These are phyloP conservation scores for Microctonus aethiopoides DNA, from an alignment of 2,888 invertebrate species.

Conservation along the genomic window DNA sequence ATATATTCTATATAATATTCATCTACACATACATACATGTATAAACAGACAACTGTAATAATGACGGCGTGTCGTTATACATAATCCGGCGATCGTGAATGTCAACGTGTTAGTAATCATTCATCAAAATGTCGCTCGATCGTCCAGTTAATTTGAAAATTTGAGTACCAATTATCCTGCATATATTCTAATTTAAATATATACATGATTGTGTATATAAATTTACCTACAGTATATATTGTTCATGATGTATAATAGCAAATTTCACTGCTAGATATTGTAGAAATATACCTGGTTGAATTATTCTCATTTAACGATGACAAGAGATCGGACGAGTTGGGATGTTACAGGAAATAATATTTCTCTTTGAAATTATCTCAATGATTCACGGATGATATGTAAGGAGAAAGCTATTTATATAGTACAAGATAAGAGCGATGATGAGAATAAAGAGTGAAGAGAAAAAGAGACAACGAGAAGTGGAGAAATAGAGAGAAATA, in stretches of 20 bases:
- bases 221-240: neutral
- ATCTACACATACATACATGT: neutral
- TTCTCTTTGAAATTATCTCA: neutral
- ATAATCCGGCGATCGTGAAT: conserved; percentile 12
- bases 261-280: too few relatives aligned
- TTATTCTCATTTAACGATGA: neutral
- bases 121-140: conserved; percentile 18
- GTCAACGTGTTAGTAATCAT: conserved; percentile 19
- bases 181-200: neutral
- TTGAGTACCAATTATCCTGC: conserved; percentile 18
- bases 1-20: neutral
- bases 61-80: neutral
- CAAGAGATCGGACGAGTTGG: neutral
- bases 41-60: neutral
- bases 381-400: neutral
- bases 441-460: too few relatives aligned
- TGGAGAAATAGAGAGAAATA: too few relatives aligned
- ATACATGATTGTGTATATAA: neutral
- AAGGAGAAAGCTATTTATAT: neutral
- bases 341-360: neutral
- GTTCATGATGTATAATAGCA: too few relatives aligned
- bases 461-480: too few relatives aligned
- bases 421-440: too few relatives aligned
- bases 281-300: too few relatives aligned
- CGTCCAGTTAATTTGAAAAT: conserved; percentile 27